Evolutionary conservation across 1,140 invertebrate species (phyloP), one percentile per base, ranked within the genome.

Genomic region (Bombus breviceps): DNA sequence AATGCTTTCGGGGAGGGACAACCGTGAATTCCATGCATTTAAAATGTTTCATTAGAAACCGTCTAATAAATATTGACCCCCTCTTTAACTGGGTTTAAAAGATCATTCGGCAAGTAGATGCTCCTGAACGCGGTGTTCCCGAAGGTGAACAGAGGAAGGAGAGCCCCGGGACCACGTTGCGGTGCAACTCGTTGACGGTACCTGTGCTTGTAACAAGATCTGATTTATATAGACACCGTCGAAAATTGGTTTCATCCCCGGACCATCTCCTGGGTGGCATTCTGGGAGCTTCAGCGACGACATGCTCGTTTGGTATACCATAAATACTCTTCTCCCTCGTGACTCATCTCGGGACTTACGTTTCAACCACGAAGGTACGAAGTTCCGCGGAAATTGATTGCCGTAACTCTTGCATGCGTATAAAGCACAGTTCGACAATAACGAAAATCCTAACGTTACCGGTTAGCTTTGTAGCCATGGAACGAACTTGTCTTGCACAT

Each of bases 31-130:
- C 83, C 90, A 94, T 94, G 93, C 92, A 94, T 94, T 93, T 93
- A 93, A 94, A 93, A 94, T 93, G 93, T 94, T 94, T 92, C 93
- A 93, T 94, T 94, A 93, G 92, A 93, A 92, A 92, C 89, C 91
- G 92, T 93, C 92, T 92, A 93, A 94, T 94, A 93, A 94, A 94
- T 94, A 94, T 93, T 88, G 92, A 91, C 88, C 89, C 86, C 84
- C 86, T 91, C 87, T 88, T 92, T 92, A 84, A 91, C 92, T 90
- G 79, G 81, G 84, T 86, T 91, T 90, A 91, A 92, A 91, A 86
- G 87, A 73, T 83, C 85, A 79, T 91, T 91, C 90, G 79, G 68
- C 72, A 68, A 84, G 77, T 73, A 79, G 72, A 15, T 32, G 68
- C 43, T 81, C 9, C 37, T 47, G 62, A 22, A 43, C 39, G 32